phyloP scores from a whole-genome alignment of 2,888 invertebrate species.

The Azorinus chamasolen region DNA sequence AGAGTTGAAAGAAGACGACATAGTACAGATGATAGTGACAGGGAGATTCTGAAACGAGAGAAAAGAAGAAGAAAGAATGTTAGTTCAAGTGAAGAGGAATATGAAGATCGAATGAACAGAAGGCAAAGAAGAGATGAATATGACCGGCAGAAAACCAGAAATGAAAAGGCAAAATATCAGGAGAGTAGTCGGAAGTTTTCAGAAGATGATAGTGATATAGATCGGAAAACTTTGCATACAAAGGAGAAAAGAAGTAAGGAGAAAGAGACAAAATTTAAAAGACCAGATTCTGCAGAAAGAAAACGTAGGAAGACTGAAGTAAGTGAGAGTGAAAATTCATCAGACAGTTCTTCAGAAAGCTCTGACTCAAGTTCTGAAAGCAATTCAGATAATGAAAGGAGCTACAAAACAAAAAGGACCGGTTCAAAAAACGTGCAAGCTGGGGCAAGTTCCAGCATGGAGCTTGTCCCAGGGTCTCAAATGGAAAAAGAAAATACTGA shows the following conservation, averaged over 20 bases:
- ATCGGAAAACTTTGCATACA: slow-evolving; percentile 15
- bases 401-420: slow-evolving; percentile 42
- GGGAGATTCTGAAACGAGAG: slow-evolving; percentile 22
- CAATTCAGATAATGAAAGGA: slow-evolving; percentile 25
- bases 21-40: slow-evolving; percentile 21
- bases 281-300: slow-evolving; percentile 36
- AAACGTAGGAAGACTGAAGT: too few species aligned
- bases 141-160: slow-evolving; percentile 1
- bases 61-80: slow-evolving; percentile 17
- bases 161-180: not conserved
- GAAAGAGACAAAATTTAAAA: slow-evolving; percentile 12
- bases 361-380: slow-evolving; percentile 44
- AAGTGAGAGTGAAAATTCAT: slow-evolving; percentile 42
- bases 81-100: slow-evolving; percentile 10
- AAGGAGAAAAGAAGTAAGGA: slow-evolving; percentile 37
- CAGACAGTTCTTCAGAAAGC: slow-evolving; percentile 32
- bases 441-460: slow-evolving; percentile 64
- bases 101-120: not conserved
- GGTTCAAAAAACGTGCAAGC: slow-evolving; percentile 68
- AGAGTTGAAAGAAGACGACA: slow-evolving; percentile 5
- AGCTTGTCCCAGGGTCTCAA: slow-evolving; percentile 66
- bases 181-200: too few species aligned
- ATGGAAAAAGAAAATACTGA: slow-evolving; percentile 38
- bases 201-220: too few species aligned
- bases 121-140: slow-evolving; percentile 2